A percentile compares a stretch with the other conserved stretches of the same genome.
Evolutionary conservation across 2,113 vertebrate genomes (phyloP).

Genomic region (Salvator merianae): DNA sequence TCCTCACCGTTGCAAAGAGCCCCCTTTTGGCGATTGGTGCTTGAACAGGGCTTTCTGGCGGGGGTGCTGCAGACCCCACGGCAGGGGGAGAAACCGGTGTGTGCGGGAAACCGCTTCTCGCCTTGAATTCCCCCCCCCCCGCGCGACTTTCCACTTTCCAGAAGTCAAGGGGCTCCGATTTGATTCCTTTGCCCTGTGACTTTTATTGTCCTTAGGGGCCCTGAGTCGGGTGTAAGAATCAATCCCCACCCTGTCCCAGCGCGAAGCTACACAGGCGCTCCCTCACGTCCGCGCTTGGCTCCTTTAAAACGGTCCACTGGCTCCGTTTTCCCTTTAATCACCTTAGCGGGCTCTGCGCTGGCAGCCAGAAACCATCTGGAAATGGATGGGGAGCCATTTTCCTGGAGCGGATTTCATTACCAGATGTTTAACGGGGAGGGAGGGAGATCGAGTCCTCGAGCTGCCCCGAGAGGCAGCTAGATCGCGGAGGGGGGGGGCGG

Average conservation of each 20-base stretch:
- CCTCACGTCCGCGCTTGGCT: not conserved
- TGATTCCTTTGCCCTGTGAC: not conserved
- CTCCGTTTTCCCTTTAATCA: not conserved
- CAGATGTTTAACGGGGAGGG: not conserved
- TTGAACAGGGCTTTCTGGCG: constrained; percentile 23
- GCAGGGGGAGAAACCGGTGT: constrained; percentile 42
- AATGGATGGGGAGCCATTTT: not conserved
- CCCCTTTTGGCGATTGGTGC: no score
- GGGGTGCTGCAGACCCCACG: constrained; percentile 56
- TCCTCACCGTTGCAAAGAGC: no score
- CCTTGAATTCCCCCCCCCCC: constrained; percentile 26
- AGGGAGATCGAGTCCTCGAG: not conserved
- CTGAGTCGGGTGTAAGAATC: no score
- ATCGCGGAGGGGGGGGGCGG: not conserved
- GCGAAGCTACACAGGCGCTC: no score
- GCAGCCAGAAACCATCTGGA: not conserved
- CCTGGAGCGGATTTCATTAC: not conserved
- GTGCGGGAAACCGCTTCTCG: constrained; percentile 26
- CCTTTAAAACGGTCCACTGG: not conserved
- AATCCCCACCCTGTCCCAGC: not conserved
- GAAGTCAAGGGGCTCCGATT: not conserved
- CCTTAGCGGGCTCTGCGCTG: not conserved
- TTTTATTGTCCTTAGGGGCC: no score
- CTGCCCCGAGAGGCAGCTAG: not conserved
- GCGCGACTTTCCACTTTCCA: not conserved